Base-by-base conservation (phyloP, 2,113 vertebrate genomes). In the Entomyzon cyanotis region DNA sequence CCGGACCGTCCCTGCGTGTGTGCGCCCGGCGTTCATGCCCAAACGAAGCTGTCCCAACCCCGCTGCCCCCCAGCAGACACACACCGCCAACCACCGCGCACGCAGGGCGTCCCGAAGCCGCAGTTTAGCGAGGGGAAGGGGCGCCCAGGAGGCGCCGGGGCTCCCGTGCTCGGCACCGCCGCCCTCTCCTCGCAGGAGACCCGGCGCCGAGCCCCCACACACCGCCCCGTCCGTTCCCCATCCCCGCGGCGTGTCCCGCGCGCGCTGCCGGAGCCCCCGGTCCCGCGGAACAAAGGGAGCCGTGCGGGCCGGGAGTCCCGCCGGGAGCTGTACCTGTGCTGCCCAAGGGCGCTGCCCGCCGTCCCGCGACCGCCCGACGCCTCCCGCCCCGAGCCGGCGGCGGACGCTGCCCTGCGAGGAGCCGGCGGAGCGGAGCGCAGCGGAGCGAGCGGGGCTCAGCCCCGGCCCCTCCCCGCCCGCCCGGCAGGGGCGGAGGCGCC, bases 311-410 rank as follows among this genome's bases (percentile, higher is more conserved):
- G 42, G 67, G 18, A 7, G n/a, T 5, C 9, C 42, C 27, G 11
- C 10, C 5, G 8, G 8, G 12, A 62, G 46, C 89, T 23, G 44
- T 95, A 89, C 94, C 94, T 95, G 25, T 65, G 92, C 76, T 30
- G n/a, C 84, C 79, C 25, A 84, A 88, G 59, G 79, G 84, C 83
- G 87, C 78, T 93, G 71, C 87, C 78, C 74, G 74, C 78, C 63
- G 87, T 80, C 62, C 78, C 78, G 41, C 56, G 8, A 65, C 77
- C 19, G 35, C 56, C 46, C 81, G 58, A 30, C 71, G 21, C 69
- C 46, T 42, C 56, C 67, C 74, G 69, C 71, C 69, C 58, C 42
- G 69, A 92, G 35, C 90, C 62, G 50, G 49, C 58, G 59, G 69
- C 73, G 37, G 39, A 59, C 73, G 73, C 84, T 68, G 83, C 62